phyloP scores from a whole-genome alignment of 2,797 vertebrate species.

The Hippoglossus hippoglossus region DNA sequence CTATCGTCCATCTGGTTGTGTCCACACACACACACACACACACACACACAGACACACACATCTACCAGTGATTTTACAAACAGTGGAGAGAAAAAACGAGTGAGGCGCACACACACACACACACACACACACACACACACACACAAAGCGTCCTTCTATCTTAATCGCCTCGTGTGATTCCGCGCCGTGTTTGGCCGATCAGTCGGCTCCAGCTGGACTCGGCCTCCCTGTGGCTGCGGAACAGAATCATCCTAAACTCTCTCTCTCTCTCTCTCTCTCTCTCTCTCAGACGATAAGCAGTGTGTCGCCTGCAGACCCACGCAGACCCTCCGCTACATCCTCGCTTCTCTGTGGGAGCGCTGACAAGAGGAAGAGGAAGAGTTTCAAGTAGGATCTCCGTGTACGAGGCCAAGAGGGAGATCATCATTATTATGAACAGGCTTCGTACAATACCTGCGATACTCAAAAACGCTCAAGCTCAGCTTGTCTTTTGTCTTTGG shows the following conservation, averaged over 20 bases:
- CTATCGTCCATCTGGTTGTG: constrained; percentile 72
- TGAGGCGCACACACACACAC: constrained; percentile 7
- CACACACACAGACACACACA: constrained; percentile 32
- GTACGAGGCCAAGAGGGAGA: background rate
- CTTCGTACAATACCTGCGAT: background rate
- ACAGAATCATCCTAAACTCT: constrained; percentile 60
- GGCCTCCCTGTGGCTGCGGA: constrained; percentile 56
- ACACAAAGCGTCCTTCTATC: constrained; percentile 34
- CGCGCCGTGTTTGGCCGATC: constrained; percentile 66
- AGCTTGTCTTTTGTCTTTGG: background rate
- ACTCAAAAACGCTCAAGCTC: background rate
- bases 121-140: constrained; percentile 17
- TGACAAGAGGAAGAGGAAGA: constrained; percentile 4
- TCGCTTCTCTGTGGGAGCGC: constrained; percentile 44
- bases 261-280: constrained; percentile 7
- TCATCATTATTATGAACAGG: background rate
- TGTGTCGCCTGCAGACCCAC: constrained; percentile 65
- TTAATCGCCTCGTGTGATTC: constrained; percentile 75
- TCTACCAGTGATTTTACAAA: constrained; percentile 20
- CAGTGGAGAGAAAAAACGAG: constrained; percentile 16
- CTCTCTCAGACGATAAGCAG: constrained; percentile 55
- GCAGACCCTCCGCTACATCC: constrained; percentile 38
- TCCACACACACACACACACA: constrained; percentile 24
- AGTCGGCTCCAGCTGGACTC: constrained; percentile 63
- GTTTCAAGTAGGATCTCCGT: constrained; percentile 24